These are phyloP conservation scores for Tridacna crocea DNA, from an alignment of 2,888 invertebrate species.

Conservation along the genomic window DNA sequence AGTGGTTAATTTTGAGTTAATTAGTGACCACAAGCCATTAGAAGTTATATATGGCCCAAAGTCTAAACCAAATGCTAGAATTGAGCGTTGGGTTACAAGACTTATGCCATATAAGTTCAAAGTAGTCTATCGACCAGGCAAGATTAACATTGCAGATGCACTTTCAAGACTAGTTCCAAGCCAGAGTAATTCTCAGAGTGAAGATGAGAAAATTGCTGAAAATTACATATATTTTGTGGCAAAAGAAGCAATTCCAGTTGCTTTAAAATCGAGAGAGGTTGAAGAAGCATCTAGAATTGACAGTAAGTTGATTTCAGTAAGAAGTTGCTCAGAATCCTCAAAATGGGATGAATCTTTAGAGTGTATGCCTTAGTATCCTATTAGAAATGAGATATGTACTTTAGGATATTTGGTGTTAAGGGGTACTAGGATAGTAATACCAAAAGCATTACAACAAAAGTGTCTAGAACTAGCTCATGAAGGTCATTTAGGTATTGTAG, in stretches of 20 bases:
- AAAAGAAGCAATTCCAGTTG: slow-evolving; percentile 29
- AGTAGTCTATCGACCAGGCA: slow-evolving; percentile 41
- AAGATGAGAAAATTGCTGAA: slow-evolving; percentile 3
- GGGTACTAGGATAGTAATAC: slow-evolving; percentile 29
- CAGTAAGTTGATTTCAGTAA: slow-evolving; percentile 27
- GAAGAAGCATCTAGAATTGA: slow-evolving; percentile 44
- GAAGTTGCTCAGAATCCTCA: neutral
- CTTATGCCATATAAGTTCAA: slow-evolving; percentile 58
- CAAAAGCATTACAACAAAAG: neutral
- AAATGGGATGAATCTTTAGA: slow-evolving; percentile 24
- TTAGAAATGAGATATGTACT: slow-evolving; percentile 32
- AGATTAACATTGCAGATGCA: slow-evolving; percentile 48
- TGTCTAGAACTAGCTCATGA: slow-evolving; percentile 20
- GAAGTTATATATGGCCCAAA: slow-evolving; percentile 61
- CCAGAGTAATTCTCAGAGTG: neutral
- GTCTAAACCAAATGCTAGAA: slow-evolving; percentile 67
- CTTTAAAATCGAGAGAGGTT: slow-evolving; percentile 36
- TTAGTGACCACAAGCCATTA: slow-evolving; percentile 42
- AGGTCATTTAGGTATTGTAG: slow-evolving; percentile 30
- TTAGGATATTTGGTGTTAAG: slow-evolving; percentile 22
- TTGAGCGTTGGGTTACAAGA: slow-evolving; percentile 67
- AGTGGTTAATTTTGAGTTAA: slow-evolving; percentile 20
- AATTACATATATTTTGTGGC: slow-evolving; percentile 36
- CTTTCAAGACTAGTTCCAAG: slow-evolving; percentile 34
- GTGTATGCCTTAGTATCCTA: slow-evolving; percentile 18